Evolutionary conservation across 2,113 vertebrate genomes (phyloP).

Genomic region (Fukomys damarensis): DNA sequence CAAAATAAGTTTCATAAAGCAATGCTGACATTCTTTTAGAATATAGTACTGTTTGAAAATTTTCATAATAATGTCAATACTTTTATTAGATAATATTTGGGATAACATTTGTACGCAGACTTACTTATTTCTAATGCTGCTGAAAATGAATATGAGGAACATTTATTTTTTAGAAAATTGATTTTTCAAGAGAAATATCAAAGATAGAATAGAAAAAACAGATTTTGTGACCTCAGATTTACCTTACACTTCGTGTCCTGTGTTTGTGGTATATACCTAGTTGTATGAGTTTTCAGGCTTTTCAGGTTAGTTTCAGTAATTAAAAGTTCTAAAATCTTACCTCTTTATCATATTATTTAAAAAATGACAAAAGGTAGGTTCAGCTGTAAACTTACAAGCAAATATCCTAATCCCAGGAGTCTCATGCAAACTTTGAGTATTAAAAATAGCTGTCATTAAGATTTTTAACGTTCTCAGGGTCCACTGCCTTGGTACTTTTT

Average conservation of each 20-base stretch:
- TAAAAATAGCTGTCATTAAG: background rate
- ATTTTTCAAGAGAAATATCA: background rate
- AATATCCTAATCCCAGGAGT: background rate
- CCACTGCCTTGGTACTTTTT: background rate
- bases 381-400: background rate
- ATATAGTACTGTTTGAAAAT: background rate
- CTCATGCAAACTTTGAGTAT: background rate
- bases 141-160: background rate
- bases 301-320: background rate
- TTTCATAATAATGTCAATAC: background rate
- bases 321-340: background rate
- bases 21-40: slow-evolving; percentile 24
- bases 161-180: background rate
- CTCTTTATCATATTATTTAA: background rate
- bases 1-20: slow-evolving; percentile 37
- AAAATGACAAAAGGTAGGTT: slow-evolving; percentile 5
- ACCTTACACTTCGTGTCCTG: background rate
- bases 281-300: background rate
- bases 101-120: background rate
- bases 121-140: background rate
- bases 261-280: background rate
- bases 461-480: background rate
- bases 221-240: background rate
- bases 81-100: slow-evolving; percentile 7
- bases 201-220: background rate